A percentile compares a stretch with the other conserved stretches of the same genome.
phyloP scores from a whole-genome alignment of 2,797 vertebrate genomes.

The Apodemus agrarius region DNA sequence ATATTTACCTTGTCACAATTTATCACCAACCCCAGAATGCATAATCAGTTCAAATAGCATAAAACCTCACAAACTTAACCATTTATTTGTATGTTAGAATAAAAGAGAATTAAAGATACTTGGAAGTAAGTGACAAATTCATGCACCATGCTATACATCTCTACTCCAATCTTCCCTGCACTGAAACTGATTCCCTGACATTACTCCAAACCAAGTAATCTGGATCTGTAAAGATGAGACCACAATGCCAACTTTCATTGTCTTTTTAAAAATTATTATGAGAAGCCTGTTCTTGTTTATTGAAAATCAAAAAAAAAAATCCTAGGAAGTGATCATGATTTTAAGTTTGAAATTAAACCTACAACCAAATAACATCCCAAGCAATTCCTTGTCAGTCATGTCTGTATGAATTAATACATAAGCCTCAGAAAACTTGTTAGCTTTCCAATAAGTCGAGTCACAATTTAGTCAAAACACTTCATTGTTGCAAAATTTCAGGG shows the following conservation, averaged over 20 bases:
- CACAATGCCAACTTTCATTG: not conserved
- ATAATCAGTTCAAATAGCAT: not conserved
- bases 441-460: not conserved
- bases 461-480: not conserved
- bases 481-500: not conserved
- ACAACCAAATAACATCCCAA: not conserved
- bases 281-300: not conserved
- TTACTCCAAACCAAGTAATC: not conserved
- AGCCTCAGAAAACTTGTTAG: not conserved
- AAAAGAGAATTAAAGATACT: not conserved
- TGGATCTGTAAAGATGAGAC: not conserved
- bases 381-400: not conserved
- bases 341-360: not conserved
- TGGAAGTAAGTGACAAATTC: not conserved
- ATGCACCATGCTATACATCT: not conserved
- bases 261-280: not conserved
- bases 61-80: not conserved
- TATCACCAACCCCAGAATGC: not conserved
- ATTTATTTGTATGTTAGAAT: not conserved
- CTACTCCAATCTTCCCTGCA: no score
- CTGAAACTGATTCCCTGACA: not conserved
- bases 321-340: not conserved
- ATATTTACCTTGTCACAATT: not conserved
- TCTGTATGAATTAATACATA: not conserved
- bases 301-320: not conserved